Base-by-base conservation (phyloP, 2,888 invertebrate species). In the Nasonovia ribisnigri region DNA sequence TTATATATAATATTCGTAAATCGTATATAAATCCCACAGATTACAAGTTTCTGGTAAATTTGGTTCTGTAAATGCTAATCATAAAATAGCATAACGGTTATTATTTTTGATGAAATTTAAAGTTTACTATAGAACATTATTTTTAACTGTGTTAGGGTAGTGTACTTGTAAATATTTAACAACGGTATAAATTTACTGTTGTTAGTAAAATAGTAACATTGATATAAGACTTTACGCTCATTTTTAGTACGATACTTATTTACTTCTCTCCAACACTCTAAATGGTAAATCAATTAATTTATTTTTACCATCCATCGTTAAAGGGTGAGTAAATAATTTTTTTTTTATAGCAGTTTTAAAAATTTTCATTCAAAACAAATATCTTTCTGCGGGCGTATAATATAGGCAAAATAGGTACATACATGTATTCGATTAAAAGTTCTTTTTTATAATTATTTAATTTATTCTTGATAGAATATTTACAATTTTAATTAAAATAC, bases 381-480 rank as follows among this genome's bases (percentile, higher is more conserved):
- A 77, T 43, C 24, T 20, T 46, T 54, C 1, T 20, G 36, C 4
- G 24, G 54, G 57, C 84, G 43, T 46, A 36, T 51, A 0, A n/a
- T 46, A 43, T 84, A 86, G 84, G 43, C 43, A 54, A 91, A 91
- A 91, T 54, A 86, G 84, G 54, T 91, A 91, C 91, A 84, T 24
- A n/a, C 8, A 24, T 43, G 91, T 42, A 11, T 84, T 84, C 26
- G 16, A 13, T 77, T 36, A 77, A 36, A 77, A 77, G 20, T 77
- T 36, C 77, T 36, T 77, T n/a, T n/a, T n/a, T n/a, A n/a, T n/a
- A 20, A 8, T 36, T 77, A 36, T 36, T 36, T 77, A 0, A 77
- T 77, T 77, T 77, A 36, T 36, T 77, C 36, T 77, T 36, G 20
- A n/a, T 8, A 77, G 36, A 77, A 77, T 77, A 77, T 36, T 77